phyloP scores from a whole-genome alignment of 2,113 vertebrate species.

The Shinisaurus crocodilurus region DNA sequence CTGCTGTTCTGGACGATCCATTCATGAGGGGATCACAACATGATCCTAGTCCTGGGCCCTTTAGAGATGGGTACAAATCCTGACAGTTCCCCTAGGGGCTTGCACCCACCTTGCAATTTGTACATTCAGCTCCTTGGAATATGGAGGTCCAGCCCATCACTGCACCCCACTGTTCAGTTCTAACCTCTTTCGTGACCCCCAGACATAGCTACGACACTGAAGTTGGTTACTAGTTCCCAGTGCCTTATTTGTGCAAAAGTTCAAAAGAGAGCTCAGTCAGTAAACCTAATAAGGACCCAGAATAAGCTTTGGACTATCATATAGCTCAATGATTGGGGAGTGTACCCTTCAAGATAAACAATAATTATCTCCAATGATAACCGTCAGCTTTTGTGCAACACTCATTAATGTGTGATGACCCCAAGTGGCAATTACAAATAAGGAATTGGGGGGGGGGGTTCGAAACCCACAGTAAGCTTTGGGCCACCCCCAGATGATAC shows the following conservation, averaged over 20 bases:
- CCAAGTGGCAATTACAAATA: no score
- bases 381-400: background rate
- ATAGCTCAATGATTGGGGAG: no score
- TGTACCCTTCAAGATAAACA: no score
- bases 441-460: background rate
- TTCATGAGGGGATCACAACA: slow-evolving; percentile 21
- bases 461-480: background rate
- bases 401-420: background rate
- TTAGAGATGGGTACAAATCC: background rate
- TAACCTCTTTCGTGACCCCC: background rate
- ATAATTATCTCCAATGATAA: background rate
- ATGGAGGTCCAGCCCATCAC: background rate
- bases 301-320: background rate
- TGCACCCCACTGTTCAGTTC: background rate
- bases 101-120: background rate
- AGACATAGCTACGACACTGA: background rate
- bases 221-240: background rate
- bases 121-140: background rate
- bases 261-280: background rate
- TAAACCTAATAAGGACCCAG: no score
- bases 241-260: background rate
- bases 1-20: background rate
- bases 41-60: background rate
- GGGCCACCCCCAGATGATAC: no score
- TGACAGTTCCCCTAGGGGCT: background rate